Base-by-base conservation (phyloP, 1,140 invertebrate species). In the Stratiolaelaps scimitus region DNA sequence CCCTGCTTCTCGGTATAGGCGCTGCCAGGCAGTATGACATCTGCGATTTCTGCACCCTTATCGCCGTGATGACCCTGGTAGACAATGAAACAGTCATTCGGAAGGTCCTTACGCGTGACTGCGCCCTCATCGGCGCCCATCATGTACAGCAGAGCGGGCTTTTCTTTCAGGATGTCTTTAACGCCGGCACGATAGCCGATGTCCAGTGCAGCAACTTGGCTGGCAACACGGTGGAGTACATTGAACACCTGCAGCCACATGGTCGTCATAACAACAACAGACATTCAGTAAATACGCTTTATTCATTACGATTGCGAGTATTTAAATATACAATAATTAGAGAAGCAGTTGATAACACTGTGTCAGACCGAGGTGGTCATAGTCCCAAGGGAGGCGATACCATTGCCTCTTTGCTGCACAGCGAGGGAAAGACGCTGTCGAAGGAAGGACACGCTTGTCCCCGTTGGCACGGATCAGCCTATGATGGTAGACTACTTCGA, bases 21-120 rank as follows among this genome's bases (percentile, higher is more conserved):
- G n/a, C 91, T 89, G 66, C 90, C 94, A 20, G 95, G 93, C 2
- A 99, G 78, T 67, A 99, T 82, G 19, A 89, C 82, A 78, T 99
- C 94, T 66, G 95, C 93, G 68, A 93, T 86, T 64, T 83, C 76
- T 13, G 95, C 95, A 68, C 94, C 94, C 68, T 78, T 80, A 76
- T 98, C 95, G 65, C 95, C 95, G 78, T 97, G 94, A 78, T 94
- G 92, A 65, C 94, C 92, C 81, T 94, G 89, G 76, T 98, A 99
- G 71, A 99, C 85, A 65, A 98, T 83, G 69, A 88, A 87, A 69
- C 85, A 84, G 73, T 91, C 86, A 64, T 83, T 79, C 17, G 88
- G 83, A 66, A 98, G 79, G 72, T 92, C 83, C 60, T 84, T 82
- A 69, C 83, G 81, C 0, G 81, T 83, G 65, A 98, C 81, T 30